Conservation (phyloP, 2,888 invertebrate genomes). For the Lasioglossum oenotherae region DNA sequence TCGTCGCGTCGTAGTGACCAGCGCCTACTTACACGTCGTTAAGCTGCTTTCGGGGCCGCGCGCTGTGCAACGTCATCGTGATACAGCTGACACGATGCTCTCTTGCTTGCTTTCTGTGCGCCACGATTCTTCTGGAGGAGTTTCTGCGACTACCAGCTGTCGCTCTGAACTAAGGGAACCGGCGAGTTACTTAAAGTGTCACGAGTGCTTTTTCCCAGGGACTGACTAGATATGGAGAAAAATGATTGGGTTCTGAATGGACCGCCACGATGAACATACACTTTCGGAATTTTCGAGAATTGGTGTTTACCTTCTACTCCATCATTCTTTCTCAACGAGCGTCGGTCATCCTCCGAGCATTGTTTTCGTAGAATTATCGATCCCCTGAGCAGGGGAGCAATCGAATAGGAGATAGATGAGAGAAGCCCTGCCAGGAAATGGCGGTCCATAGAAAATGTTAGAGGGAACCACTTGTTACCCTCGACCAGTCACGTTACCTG, state of each 20-base stretch:
- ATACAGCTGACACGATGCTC: slow-evolving; percentile 58
- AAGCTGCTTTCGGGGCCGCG: slow-evolving; percentile 48
- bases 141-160: slow-evolving; percentile 62
- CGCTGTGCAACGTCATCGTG: slow-evolving; percentile 66
- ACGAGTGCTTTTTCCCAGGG: slow-evolving; percentile 20
- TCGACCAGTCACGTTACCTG: slow-evolving; percentile 10
- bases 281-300: slow-evolving; percentile 22
- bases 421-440: neutral
- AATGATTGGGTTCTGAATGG: slow-evolving; percentile 34
- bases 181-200: slow-evolving; percentile 50
- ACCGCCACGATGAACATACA: slow-evolving; percentile 10
- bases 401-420: neutral
- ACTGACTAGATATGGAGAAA: slow-evolving; percentile 23
- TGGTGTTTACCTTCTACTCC: slow-evolving; percentile 20
- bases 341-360: slow-evolving; percentile 21
- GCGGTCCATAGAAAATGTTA: neutral
- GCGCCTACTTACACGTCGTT: slow-evolving; percentile 63
- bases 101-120: slow-evolving; percentile 9
- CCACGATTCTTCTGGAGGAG: slow-evolving; percentile 20
- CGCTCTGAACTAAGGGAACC: slow-evolving; percentile 15
- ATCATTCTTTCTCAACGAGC: neutral
- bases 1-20: slow-evolving; percentile 57
- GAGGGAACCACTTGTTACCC: slow-evolving; percentile 6
- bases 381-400: neutral
- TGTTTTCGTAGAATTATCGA: slow-evolving; percentile 56